Evolutionary conservation across 2,888 invertebrate species (phyloP), one percentile per base, ranked within the genome.

Genomic region (Orthosia gothica): DNA sequence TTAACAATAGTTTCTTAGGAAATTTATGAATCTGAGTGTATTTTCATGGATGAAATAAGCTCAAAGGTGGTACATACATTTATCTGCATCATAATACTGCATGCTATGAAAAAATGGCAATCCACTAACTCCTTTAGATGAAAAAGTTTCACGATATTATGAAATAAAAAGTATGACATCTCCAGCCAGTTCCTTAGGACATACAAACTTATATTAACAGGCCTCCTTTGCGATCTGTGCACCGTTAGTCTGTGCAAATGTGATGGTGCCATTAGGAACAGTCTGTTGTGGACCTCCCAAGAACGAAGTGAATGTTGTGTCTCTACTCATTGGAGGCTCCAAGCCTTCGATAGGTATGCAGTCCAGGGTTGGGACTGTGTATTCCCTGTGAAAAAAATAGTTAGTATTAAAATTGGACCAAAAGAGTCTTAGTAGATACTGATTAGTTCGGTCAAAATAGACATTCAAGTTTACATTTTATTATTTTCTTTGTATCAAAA

Each of bases 231-330:
- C 77, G 16, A 82, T 78, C 40, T 87, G 89, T 1, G 87, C 88
- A 12, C 90, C 90, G 23, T 93, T 92, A 20, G 82, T 75, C 23
- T 90, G 90, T 20, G 88, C 88, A 59, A 93, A 93, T 0, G 90
- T 83, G 11, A 91, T 82, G 4, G 85, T 91, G 3, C 95, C 95
- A 55, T 95, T 95, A 0, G 94, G 92, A 20, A 93, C 89, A 62
- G 77, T 88, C 63, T 94, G 94, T 1, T 94, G 94, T 2, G 95
- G 94, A 0, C 95, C 95, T n/a, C 97, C 97, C 5, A 97, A 94
- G 89, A 97, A 97, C 0, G 97, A 97, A 0, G 97, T 97, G 89
- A 97, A 97, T 2, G 97, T 97, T 0, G 97, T 97, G 82, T 97
- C 97, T 15, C 97, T 90, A 65, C 96, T 96, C 93, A 96, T 95